These are phyloP conservation scores for Schizaphis graminum DNA, from an alignment of 2,888 invertebrate genomes.

Conservation along the genomic window DNA sequence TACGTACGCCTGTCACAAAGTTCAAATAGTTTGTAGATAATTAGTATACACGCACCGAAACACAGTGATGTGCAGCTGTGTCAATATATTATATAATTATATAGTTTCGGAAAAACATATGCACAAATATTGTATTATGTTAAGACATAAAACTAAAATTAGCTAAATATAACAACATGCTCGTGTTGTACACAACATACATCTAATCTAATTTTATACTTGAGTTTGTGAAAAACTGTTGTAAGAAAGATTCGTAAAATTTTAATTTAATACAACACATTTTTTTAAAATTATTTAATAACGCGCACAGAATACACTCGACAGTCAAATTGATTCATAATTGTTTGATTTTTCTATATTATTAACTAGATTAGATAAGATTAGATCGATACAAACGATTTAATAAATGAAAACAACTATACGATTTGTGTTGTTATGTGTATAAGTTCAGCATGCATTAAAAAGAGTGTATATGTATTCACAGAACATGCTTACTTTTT, in stretches of 20 bases:
- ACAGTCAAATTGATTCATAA: not conserved
- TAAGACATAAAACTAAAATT: not conserved
- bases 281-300: not conserved
- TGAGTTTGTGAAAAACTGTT: not conserved
- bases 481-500: not conserved
- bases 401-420: not conserved
- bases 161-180: not conserved
- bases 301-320: not conserved
- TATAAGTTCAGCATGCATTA: not conserved
- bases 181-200: not conserved
- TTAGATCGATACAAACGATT: not conserved
- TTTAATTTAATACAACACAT: not conserved
- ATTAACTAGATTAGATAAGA: too few relatives aligned
- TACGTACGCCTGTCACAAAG: not conserved
- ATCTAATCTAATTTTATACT: not conserved
- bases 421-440: not conserved
- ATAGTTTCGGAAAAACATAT: not conserved
- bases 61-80: too few relatives aligned
- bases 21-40: not conserved
- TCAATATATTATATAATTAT: not conserved
- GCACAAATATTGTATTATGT: not conserved
- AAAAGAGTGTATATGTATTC: not conserved
- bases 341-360: too few relatives aligned
- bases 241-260: not conserved
- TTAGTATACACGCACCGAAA: not conserved